Conservation (phyloP, 1,140 invertebrate species). For the Neodiprion virginianus region DNA sequence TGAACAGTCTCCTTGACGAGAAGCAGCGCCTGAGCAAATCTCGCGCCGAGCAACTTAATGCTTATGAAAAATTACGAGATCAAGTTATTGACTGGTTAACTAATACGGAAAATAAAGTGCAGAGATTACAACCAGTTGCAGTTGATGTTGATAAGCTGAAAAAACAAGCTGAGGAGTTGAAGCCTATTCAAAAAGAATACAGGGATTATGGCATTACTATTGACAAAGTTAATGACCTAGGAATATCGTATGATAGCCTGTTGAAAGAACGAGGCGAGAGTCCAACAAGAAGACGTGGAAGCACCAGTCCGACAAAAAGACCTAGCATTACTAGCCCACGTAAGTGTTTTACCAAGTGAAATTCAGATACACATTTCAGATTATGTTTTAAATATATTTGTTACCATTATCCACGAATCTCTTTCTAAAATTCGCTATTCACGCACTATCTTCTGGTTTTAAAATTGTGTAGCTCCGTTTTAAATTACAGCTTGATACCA, state of each 20-base stretch:
- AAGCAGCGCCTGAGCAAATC: slow-evolving; percentile 82
- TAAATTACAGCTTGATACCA: too few species aligned
- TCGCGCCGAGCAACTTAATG: slow-evolving; percentile 81
- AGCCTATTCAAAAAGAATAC: slow-evolving; percentile 90
- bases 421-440: too few species aligned
- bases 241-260: slow-evolving; percentile 83
- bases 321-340: slow-evolving; percentile 64
- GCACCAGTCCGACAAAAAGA: slow-evolving; percentile 78
- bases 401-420: slow-evolving; percentile 9
- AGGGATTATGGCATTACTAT: slow-evolving; percentile 85
- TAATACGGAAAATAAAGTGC: slow-evolving; percentile 76
- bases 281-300: slow-evolving; percentile 70
- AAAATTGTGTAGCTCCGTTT: too few species aligned
- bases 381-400: slow-evolving; percentile 20
- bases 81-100: slow-evolving; percentile 88
- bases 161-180: slow-evolving; percentile 84
- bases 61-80: slow-evolving; percentile 84
- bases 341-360: slow-evolving; percentile 44
- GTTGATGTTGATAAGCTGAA: slow-evolving; percentile 86
- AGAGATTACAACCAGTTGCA: slow-evolving; percentile 80
- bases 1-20: slow-evolving; percentile 80
- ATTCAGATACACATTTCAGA: slow-evolving; percentile 11
- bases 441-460: too few species aligned
- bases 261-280: slow-evolving; percentile 78
- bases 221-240: slow-evolving; percentile 92